Evolutionary conservation across 2,113 vertebrate genomes (phyloP).

Genomic region (Oncorhynchus gorbuscha): DNA sequence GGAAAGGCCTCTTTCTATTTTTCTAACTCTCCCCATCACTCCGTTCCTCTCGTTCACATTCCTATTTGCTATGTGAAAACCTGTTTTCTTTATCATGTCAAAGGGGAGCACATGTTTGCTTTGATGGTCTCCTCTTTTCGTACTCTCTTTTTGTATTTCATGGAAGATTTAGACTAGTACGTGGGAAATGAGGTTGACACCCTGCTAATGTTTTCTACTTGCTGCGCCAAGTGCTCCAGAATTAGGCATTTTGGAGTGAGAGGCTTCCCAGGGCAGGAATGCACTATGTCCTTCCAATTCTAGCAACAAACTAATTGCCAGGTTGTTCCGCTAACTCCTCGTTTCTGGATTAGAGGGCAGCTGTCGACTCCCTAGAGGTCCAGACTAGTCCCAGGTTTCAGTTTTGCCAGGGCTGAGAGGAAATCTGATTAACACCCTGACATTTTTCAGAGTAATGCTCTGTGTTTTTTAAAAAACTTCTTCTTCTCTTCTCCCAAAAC

Average conservation of each 20-base stretch:
- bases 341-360: constrained; percentile 60
- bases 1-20: constrained; percentile 19
- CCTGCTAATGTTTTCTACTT: neutral
- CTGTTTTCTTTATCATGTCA: neutral
- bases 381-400: constrained; percentile 7
- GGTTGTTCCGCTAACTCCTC: constrained; percentile 51
- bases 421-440: constrained; percentile 20
- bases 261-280: constrained; percentile 17
- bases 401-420: neutral
- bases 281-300: constrained; percentile 36
- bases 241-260: neutral
- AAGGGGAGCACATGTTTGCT: neutral
- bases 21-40: constrained; percentile 10
- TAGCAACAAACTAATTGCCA: constrained; percentile 53
- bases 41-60: constrained; percentile 8
- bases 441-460: neutral
- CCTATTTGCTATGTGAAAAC: neutral
- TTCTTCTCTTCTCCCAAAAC: constrained; percentile 6
- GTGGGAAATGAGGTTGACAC: neutral
- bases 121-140: neutral
- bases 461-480: neutral
- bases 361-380: constrained; percentile 38
- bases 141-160: neutral
- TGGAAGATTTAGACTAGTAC: neutral
- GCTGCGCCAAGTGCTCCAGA: neutral